phyloP scores from a whole-genome alignment of 2,888 invertebrate species.

The Helleia helle region DNA sequence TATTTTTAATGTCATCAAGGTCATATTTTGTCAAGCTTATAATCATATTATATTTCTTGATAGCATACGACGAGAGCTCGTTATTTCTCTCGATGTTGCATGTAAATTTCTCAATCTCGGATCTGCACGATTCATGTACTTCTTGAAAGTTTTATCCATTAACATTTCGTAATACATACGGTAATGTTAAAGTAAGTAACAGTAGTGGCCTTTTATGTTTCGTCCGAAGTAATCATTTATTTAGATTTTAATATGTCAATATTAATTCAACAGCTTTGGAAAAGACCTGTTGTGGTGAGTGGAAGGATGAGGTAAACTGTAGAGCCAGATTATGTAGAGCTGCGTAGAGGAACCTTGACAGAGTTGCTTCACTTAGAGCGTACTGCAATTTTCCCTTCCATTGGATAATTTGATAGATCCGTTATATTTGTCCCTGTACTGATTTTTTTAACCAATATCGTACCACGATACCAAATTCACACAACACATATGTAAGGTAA shows the following conservation, averaged over 20 bases:
- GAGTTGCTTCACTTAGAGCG: conserved; percentile 49
- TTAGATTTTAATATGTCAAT: conserved; percentile 27
- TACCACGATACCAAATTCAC: neutral
- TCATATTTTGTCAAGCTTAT: too few species aligned
- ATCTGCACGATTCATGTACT: conserved; percentile 13
- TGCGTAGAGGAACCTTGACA: conserved; percentile 49
- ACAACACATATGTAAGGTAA: neutral
- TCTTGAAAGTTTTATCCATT: conserved; percentile 1
- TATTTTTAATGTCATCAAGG: neutral
- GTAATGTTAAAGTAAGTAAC: conserved; percentile 1
- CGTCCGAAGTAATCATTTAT: neutral
- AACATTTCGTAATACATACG: neutral
- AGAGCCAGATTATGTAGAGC: conserved; percentile 45
- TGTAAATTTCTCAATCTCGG: conserved; percentile 25
- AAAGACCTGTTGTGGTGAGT: conserved; percentile 73
- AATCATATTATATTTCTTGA: conserved; percentile 5
- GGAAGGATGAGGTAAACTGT: conserved; percentile 56
- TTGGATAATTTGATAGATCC: conserved; percentile 25
- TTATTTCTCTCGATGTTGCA: conserved; percentile 48
- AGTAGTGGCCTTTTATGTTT: neutral
- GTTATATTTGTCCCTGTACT: conserved; percentile 2
- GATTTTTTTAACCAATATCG: neutral
- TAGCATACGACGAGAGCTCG: conserved; percentile 39
- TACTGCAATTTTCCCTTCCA: conserved; percentile 36
- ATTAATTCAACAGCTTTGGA: conserved; percentile 70